Evolutionary conservation across 2,113 vertebrate genomes (phyloP), one percentile per base, ranked within the genome.

Genomic region (Epinephelus lanceolatus): DNA sequence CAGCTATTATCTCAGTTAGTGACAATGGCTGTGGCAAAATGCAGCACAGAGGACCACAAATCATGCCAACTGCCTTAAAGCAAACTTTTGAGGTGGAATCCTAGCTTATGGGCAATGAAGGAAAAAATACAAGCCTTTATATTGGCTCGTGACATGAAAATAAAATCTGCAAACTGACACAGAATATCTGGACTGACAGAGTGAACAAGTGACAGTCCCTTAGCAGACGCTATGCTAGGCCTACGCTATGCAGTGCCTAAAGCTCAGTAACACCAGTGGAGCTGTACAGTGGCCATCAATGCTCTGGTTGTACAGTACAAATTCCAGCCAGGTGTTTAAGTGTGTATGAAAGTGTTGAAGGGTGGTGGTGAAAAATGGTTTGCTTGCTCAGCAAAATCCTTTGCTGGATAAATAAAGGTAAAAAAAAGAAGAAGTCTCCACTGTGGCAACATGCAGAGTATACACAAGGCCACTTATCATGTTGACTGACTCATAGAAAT

Each of bases 391-490:
- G 57, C 74, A 56, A n/a, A 86, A 84, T 47, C 51, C 14, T 52
- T 47, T 37, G 37, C 59, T 75, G 18, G 19, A 63, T 74, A 78
- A 88, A 89, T 78, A 75, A 74, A 63, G 18, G 60, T 19, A 10
- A 42, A 33, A 51, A 51, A 3, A 9, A 19, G n/a, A 62, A 57
- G 69, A 63, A 13, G 10, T n/a, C 27, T 60, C 57, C 33, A 49
- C 55, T 80, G 71, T 60, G 45, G 45, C 21, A 68, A 53, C 71
- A 51, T 63, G 40, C 65, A 69, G 10, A 51, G 47, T 59, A 13
- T 53, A 40, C 25, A 53, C 57, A 59, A 47, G 19, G 21, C 63
- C 62, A 65, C 37, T 73, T 65, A 75, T 59, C 59, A 78, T 61
- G 45, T 56, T 61, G 52, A 76, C n/a, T 63, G 75, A 83, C 25